These are phyloP conservation scores for Zygothrica quintamaculata DNA, from an alignment of 2,888 invertebrate genomes.

Conservation along the genomic window DNA sequence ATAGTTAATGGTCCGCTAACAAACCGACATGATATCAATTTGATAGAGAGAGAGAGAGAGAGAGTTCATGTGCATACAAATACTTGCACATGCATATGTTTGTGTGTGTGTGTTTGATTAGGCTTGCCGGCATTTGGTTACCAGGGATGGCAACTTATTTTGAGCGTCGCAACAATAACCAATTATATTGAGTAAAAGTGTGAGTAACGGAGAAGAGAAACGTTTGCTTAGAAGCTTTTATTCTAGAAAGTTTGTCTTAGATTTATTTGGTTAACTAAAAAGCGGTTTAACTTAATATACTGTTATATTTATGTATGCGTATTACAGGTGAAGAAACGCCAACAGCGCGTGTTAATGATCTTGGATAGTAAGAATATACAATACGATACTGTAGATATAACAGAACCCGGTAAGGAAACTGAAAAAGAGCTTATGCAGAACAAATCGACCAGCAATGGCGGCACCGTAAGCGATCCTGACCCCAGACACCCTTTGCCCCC, in stretches of 20 bases:
- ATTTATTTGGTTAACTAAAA: background rate
- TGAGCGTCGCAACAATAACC: background rate
- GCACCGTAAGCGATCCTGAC: constrained; percentile 89
- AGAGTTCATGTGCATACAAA: constrained; percentile 2
- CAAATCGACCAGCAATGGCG: constrained; percentile 91
- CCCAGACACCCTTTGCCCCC: constrained; percentile 94
- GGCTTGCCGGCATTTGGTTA: constrained; percentile 61
- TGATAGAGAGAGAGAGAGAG: constrained; percentile 7
- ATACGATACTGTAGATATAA: constrained; percentile 96
- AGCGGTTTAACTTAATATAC: background rate
- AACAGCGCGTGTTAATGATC: constrained; percentile 96
- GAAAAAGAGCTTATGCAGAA: constrained; percentile 97
- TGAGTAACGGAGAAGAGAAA: no score
- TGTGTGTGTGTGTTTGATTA: constrained; percentile 23
- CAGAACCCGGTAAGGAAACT: constrained; percentile 95
- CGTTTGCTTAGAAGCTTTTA: background rate
- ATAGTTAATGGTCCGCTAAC: no score
- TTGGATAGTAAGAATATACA: constrained; percentile 95
- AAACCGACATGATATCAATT: constrained; percentile 33
- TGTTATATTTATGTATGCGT: constrained; percentile 3
- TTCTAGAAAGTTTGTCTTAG: background rate
- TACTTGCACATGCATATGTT: constrained; percentile 6
- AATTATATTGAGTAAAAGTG: no score
- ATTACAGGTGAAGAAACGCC: constrained; percentile 95
- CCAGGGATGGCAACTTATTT: constrained; percentile 34